Evolutionary conservation across 2,797 vertebrate species (phyloP).

Genomic region (Acrossocheilus wenchowensis): DNA sequence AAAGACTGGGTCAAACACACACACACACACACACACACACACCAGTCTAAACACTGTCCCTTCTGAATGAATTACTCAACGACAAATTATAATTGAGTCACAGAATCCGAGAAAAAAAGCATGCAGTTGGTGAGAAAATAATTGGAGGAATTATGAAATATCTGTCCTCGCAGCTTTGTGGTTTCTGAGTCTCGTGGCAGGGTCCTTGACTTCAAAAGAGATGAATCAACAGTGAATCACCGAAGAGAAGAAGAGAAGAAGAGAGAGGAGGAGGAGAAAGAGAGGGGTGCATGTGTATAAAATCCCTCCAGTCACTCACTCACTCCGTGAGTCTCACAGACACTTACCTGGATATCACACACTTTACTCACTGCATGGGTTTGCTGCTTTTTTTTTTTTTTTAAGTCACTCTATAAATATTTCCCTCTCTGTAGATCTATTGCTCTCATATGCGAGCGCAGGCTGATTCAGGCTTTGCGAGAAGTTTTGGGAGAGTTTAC

Average conservation of each 20-base stretch:
- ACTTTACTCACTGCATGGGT: background rate
- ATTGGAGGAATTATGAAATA: conserved; percentile 65
- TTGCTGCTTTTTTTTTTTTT: background rate
- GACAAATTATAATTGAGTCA: conserved; percentile 11
- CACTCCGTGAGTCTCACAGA: conserved; percentile 39
- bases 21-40: background rate
- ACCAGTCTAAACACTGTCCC: background rate
- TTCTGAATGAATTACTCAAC: background rate
- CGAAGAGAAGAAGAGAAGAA: conserved; percentile 53
- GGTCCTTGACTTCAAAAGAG: conserved; percentile 62
- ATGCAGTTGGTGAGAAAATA: conserved; percentile 14
- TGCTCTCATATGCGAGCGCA: background rate
- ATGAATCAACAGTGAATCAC: conserved; percentile 75
- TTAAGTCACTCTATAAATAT: background rate
- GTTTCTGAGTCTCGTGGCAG: conserved; percentile 73
- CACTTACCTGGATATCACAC: conserved; percentile 26
- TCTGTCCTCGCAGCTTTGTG: conserved; percentile 51
- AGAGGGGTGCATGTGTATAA: conserved; percentile 63
- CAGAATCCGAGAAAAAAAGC: background rate
- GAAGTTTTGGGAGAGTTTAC: background rate
- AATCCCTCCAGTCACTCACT: conserved; percentile 76
- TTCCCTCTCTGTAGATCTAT: background rate
- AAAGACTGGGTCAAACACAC: background rate
- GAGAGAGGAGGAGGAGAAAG: conserved; percentile 50
- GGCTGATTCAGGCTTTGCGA: background rate